Conservation (phyloP, 2,113 vertebrate genomes). For the Campylorhamphus procurvoides region DNA sequence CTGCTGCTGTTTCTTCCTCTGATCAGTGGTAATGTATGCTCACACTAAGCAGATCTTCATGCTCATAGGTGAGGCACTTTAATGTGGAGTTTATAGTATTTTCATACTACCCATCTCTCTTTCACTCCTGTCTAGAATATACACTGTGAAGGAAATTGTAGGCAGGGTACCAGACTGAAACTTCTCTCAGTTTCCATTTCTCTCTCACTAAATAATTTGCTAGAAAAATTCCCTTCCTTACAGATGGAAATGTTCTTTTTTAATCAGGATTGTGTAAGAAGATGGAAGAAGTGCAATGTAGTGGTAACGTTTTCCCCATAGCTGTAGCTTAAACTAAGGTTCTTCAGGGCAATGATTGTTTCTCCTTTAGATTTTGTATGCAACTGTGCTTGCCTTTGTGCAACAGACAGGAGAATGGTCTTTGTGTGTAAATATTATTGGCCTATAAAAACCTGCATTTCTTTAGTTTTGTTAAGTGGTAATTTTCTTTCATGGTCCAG, state of each 20-base stretch:
- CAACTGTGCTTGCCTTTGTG: neutral
- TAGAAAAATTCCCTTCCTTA: neutral
- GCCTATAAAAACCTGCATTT: neutral
- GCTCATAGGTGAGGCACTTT: neutral
- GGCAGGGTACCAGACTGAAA: neutral
- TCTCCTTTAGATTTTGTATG: neutral
- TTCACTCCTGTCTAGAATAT: neutral
- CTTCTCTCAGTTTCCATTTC: neutral
- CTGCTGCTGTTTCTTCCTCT: neutral
- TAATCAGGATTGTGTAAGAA: neutral
- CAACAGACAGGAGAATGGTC: neutral
- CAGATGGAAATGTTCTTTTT: neutral
- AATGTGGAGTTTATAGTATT: neutral
- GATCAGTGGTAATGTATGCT: neutral
- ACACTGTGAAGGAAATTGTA: neutral
- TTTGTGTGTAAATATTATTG: neutral
- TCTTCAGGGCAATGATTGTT: neutral
- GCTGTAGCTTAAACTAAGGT: neutral
- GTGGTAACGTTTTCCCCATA: neutral
- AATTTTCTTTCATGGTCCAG: neutral
- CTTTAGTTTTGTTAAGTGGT: neutral
- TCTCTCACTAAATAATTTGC: neutral
- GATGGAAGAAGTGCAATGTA: neutral
- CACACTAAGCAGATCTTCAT: neutral
- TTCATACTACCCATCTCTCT: neutral